Base-by-base conservation (phyloP, 2,113 vertebrate species). In the Microtus montanus region DNA sequence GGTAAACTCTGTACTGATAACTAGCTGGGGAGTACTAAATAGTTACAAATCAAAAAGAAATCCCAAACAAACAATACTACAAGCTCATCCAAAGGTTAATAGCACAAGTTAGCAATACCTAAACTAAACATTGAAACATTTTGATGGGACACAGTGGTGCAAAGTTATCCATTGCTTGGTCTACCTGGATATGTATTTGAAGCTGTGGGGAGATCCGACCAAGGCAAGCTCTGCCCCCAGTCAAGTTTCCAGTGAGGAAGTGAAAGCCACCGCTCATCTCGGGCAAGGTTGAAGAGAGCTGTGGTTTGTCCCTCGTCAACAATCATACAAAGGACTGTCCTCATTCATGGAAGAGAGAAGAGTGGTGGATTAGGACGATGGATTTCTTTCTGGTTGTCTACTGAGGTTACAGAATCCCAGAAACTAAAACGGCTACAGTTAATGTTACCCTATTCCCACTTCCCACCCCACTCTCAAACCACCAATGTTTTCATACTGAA, bases 101-200 rank as follows among this genome's bases (percentile, higher is more conserved):
- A 98, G 98, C 98, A 99, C 98, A 98, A 98, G 98, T 99, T 98
- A 99, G 98, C 98, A 98, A 98, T 98, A 97, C 97, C 98, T 99
- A 99, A 98, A 98, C 98, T 98, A 98, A 98, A 98, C 98, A 98
- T 96, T 97, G 97, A 98, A 96, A 98, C 97, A 95, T 98, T 95
- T 97, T 97, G 97, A 97, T 98, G 98, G 98, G 98, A 98, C 98
- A 98, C 97, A 98, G 98, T 98, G 98, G 97, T 98, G 96, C 96
- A 98, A 97, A 98, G 97, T 96, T 93, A 96, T 95, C 94, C 97
- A 87, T 97, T 97, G 97, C 97, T 98, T 98, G 98, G 97, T 98
- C 98, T 97, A 77, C 94, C 14, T 79, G 64, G 0, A 95, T 66
- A 80, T 71, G 95, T 95, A 89, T 96, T 85, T 88, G 80, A 44